Base-by-base conservation (phyloP, 2,888 invertebrate genomes). In the Sarcophaga carnaria region DNA sequence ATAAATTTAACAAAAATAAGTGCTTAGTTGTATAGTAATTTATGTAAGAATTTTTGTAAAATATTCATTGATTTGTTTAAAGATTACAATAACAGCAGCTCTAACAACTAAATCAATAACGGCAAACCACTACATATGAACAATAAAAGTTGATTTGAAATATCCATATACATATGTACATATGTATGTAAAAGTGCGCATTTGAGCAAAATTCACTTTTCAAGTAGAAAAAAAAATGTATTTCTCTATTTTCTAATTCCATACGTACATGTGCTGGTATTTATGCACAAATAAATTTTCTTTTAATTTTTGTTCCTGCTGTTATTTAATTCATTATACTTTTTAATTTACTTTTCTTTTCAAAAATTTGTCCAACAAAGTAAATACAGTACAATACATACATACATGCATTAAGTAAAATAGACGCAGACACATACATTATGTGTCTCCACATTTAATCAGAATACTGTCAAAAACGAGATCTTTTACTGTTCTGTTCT, bases 371-470 rank as follows among this genome's bases (percentile, higher is more conserved):
- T 37, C 8, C 37, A 37, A 37, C 10, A 37, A 37, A 37, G 37
- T 37, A 10, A 2, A 37, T 37, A 10, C 37, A 37, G 10, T 37
- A 37, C 37, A 37, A 27, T 27, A 4, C 27, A 27, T 27, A 0
- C 37, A 37, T 37, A 10, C 8, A 10, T 37, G 2, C 37, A 37
- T 37, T 37, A 37, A 37, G 10, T 37, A 8, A 37, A 37, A 2
- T 37, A 10, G 54, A 54, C 0, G 4, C 12, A 54, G 5, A 54
- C 54, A 3, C 54, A 17, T 14, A 49, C 67, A 67, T 69, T 49
- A 17, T 78, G 78, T 14, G 11, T 49, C 14, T 45, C 45, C 72
- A 74, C 22, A 78, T 69, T 74, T 69, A 67, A 69, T 37, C 45
- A 62, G 69, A 79, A 62, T 66, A 59, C n/a, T 75, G 14, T 14